Conservation (phyloP, 2,888 invertebrate genomes). For the Baccha elongata region DNA sequence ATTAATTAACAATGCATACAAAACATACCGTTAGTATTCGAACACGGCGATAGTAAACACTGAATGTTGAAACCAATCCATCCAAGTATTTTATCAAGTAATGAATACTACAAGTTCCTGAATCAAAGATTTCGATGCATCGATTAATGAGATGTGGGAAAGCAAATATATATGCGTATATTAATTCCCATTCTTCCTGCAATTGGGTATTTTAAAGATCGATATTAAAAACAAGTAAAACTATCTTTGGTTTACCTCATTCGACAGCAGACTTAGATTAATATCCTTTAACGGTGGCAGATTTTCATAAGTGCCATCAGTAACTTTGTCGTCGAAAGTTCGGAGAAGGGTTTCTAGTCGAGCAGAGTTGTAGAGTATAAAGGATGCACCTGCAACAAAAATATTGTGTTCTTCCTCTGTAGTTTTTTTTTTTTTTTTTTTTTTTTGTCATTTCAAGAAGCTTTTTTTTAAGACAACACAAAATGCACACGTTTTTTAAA, state of each 20-base stretch:
- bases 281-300: constrained; percentile 84
- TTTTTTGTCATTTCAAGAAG: too few species aligned
- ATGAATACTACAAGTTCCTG: constrained; percentile 85
- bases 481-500: too few species aligned
- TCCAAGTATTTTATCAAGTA: constrained; percentile 86
- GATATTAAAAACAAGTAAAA: background rate
- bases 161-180: constrained; percentile 87
- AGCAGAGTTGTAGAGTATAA: constrained; percentile 91
- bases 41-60: constrained; percentile 88
- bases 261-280: constrained; percentile 86
- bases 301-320: constrained; percentile 84
- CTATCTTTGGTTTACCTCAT: constrained; percentile 84
- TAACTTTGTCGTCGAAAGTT: constrained; percentile 85
- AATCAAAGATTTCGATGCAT: constrained; percentile 83
- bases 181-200: constrained; percentile 90
- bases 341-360: constrained; percentile 87
- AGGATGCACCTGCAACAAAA: constrained; percentile 86
- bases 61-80: constrained; percentile 86
- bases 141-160: constrained; percentile 85
- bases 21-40: constrained; percentile 86
- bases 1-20: background rate
- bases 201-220: constrained; percentile 75
- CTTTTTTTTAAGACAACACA: too few species aligned
- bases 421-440: background rate
- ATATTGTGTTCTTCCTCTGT: constrained; percentile 23